These are phyloP conservation scores for Heterodera filipjevi DNA, from an alignment of 2,888 invertebrate genomes.

Conservation along the genomic window DNA sequence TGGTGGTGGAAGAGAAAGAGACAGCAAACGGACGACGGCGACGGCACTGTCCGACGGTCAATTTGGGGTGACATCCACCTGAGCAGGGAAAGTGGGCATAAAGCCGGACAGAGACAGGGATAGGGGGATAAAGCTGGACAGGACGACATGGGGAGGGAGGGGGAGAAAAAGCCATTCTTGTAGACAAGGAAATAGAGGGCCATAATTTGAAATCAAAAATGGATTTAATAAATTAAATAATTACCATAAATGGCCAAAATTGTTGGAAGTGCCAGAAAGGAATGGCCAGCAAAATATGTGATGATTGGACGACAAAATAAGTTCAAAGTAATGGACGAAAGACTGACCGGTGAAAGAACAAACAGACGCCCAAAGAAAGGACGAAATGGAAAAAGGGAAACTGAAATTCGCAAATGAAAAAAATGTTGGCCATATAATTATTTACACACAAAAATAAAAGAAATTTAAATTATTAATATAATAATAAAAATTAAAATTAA, in stretches of 20 bases:
- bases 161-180: background rate
- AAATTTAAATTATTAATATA: background rate
- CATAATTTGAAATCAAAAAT: too few species aligned
- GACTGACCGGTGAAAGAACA: background rate
- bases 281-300: background rate
- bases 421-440: too few species aligned
- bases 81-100: background rate
- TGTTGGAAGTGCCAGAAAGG: background rate
- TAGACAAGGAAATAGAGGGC: too few species aligned
- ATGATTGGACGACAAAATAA: background rate
- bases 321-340: background rate
- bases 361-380: background rate
- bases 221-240: background rate
- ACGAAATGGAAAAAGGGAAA: background rate
- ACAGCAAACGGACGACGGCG: too few species aligned
- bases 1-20: too few species aligned
- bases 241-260: constrained; percentile 12
- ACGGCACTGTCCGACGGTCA: constrained; percentile 3
- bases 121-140: background rate
- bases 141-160: too few species aligned
- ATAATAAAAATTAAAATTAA: background rate
- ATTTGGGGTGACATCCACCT: constrained; percentile 16
- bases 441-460: background rate
- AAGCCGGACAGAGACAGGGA: background rate
- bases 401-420: background rate